Percentiles rank a stretch among this genome's conserved stretches.
These are phyloP conservation scores for Rhagologus leucostigma DNA, from an alignment of 2,113 vertebrate species.

Conservation along the genomic window DNA sequence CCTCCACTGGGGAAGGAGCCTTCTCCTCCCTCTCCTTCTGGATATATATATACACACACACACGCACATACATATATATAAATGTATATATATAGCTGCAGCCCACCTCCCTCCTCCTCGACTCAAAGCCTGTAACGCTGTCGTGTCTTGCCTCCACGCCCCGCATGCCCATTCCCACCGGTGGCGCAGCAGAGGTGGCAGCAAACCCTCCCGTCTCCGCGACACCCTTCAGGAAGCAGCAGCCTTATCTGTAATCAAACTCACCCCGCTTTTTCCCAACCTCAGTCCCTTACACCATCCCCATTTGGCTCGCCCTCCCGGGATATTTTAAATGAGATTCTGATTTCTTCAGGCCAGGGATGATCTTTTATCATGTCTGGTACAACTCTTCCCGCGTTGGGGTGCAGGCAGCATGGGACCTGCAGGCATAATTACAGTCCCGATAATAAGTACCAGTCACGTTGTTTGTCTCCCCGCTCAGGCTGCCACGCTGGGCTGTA, in stretches of 20 bases:
- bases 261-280: not conserved
- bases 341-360: constrained; percentile 26
- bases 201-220: not conserved
- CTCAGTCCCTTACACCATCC: not conserved
- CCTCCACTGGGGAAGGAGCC: not conserved
- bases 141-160: not conserved
- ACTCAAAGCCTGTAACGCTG: not conserved
- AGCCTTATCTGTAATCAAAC: constrained; percentile 3
- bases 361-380: not conserved
- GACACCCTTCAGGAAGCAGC: not conserved
- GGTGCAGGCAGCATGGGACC: constrained; percentile 9
- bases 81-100: not conserved
- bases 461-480: not conserved
- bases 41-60: not conserved
- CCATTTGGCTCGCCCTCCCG: not conserved
- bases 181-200: not conserved
- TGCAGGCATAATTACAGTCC: constrained; percentile 31
- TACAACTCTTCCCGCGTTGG: not conserved
- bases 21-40: not conserved
- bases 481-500: not conserved
- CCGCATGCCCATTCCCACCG: not conserved
- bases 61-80: not conserved
- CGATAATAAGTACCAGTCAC: not conserved
- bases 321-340: constrained; percentile 11
- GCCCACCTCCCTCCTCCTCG: not conserved